A percentile compares a stretch with the other conserved stretches of the same genome.
Evolutionary conservation across 2,797 vertebrate species (phyloP).

Genomic region (Semaprochilodus insignis): DNA sequence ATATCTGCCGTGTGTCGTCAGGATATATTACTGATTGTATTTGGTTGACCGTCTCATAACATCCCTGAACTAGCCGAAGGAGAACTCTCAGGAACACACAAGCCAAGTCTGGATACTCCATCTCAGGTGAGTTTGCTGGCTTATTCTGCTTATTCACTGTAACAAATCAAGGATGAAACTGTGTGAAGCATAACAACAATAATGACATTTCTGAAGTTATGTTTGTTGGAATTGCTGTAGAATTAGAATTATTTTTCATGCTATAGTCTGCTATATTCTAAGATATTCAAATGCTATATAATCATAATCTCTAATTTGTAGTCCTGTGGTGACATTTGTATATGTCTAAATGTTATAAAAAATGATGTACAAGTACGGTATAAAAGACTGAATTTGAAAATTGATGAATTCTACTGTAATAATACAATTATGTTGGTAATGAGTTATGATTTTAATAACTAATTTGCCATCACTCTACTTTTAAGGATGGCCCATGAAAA

Average conservation of each 20-base stretch:
- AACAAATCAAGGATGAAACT: not conserved
- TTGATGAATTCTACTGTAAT: too few species aligned
- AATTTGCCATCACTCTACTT: not conserved
- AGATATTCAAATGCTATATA: too few species aligned
- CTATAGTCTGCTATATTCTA: not conserved
- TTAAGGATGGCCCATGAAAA: slow-evolving; percentile 73
- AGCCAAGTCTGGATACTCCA: slow-evolving; percentile 12
- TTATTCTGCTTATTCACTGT: not conserved
- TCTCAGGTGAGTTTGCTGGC: slow-evolving; percentile 60
- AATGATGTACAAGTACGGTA: not conserved
- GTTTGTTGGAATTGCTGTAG: not conserved
- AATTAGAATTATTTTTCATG: not conserved
- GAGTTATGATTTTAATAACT: not conserved
- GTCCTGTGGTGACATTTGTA: not conserved
- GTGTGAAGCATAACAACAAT: not conserved
- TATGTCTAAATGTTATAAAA: not conserved
- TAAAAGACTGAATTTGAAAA: not conserved
- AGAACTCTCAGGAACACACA: not conserved
- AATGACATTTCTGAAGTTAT: not conserved
- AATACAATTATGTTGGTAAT: too few species aligned
- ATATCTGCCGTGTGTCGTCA: slow-evolving; percentile 57
- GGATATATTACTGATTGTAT: slow-evolving; percentile 44
- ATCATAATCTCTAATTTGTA: too few species aligned
- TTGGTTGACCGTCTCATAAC: slow-evolving; percentile 15
- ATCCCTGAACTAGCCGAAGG: slow-evolving; percentile 8